Percentiles rank a stretch among this genome's conserved stretches.
These are phyloP conservation scores for Halcyon smyrnensis DNA, from an alignment of 2,797 vertebrate genomes.

Conservation along the genomic window DNA sequence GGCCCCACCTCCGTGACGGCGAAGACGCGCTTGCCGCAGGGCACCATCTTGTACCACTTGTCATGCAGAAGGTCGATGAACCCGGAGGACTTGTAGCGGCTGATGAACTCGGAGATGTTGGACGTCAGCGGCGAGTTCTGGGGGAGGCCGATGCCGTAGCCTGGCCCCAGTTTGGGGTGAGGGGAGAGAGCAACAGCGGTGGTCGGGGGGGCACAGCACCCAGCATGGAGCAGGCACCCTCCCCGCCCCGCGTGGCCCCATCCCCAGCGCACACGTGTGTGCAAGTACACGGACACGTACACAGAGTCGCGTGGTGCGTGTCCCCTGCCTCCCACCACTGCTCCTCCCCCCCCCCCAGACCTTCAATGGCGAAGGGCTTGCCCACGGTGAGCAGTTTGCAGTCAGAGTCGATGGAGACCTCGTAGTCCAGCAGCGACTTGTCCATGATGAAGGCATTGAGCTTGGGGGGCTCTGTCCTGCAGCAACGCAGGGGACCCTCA, in stretches of 20 bases:
- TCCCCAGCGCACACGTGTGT: neutral
- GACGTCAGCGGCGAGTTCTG: slow-evolving; percentile 86
- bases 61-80: slow-evolving; percentile 89
- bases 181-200: fast-evolving
- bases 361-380: slow-evolving; percentile 93
- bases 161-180: slow-evolving; percentile 9
- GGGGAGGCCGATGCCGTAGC: slow-evolving; percentile 84
- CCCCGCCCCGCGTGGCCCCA: neutral
- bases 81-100: slow-evolving; percentile 87
- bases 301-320: too few species aligned
- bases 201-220: fast-evolving
- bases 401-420: slow-evolving; percentile 92
- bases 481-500: neutral
- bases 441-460: slow-evolving; percentile 96
- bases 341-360: slow-evolving; percentile 52
- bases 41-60: slow-evolving; percentile 91
- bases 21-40: slow-evolving; percentile 86
- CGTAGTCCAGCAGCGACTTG: slow-evolving; percentile 91
- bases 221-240: neutral
- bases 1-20: slow-evolving; percentile 84
- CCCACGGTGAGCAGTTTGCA: slow-evolving; percentile 92
- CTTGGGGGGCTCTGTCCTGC: slow-evolving; percentile 89
- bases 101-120: slow-evolving; percentile 87
- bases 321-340: too few species aligned
- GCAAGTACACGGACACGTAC: fast-evolving